Evolutionary conservation across 30 jellyfish, hydroid and myxozoan genomes (phyloP).

Genomic region (Aurelia aurita): DNA sequence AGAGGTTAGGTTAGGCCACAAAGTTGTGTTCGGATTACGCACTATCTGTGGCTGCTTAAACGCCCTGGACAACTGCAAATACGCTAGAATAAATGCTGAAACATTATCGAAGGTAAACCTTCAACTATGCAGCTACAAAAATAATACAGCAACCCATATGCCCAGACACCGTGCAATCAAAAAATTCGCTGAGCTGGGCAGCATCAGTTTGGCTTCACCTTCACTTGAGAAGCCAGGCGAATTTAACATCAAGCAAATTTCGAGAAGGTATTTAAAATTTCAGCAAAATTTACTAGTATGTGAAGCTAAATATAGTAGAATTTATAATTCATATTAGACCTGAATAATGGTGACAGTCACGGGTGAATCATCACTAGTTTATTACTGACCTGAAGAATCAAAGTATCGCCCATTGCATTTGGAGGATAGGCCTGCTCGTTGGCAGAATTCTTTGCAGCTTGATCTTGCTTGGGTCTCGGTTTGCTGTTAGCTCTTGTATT

Average conservation of each 20-base stretch:
- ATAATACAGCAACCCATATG: too few relatives aligned
- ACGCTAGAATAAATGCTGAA: not conserved
- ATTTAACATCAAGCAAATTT: too few relatives aligned
- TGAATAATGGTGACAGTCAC: not conserved
- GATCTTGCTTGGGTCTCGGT: constrained; percentile 73
- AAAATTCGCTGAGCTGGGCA: too few relatives aligned
- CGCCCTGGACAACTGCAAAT: constrained; percentile 35
- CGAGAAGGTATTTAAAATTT: too few relatives aligned
- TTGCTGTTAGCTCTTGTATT: constrained; percentile 71
- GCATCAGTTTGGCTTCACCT: too few relatives aligned
- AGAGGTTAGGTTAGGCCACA: constrained; percentile 44
- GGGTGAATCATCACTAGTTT: not conserved
- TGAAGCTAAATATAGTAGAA: too few relatives aligned
- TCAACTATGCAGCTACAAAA: too few relatives aligned
- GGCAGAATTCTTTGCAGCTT: constrained; percentile 56
- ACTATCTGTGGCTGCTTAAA: constrained; percentile 46
- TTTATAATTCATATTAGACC: not conserved
- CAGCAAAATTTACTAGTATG: too few relatives aligned
- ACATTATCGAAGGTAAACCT: not conserved
- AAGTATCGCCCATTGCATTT: constrained; percentile 78
- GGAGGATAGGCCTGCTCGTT: constrained; percentile 68
- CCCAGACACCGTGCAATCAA: too few relatives aligned
- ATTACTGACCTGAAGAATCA: constrained; percentile 70
- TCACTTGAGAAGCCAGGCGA: too few relatives aligned
- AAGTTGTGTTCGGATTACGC: constrained; percentile 65